Conservation (phyloP, 1,140 invertebrate species). For the Macrobrachium nipponense region DNA sequence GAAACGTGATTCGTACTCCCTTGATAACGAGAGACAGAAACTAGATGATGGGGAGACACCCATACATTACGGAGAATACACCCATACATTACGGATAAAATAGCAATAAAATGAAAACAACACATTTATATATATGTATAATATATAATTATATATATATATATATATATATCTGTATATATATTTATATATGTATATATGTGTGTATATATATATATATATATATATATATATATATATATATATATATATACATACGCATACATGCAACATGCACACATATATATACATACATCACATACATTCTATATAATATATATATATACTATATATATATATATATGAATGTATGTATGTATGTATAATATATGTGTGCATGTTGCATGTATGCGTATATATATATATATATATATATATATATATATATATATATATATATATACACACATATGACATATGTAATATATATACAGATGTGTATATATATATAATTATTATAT, state of each 20-base stretch:
- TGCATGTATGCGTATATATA: not conserved
- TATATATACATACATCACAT: not conserved
- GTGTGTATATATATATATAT: not conserved
- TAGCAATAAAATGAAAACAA: too few species aligned
- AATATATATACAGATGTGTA: not conserved
- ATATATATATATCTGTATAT: not conserved
- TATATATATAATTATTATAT: not conserved
- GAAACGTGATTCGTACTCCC: too few species aligned
- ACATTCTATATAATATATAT: not conserved
- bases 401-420: slow-evolving; percentile 10
- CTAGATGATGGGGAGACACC: too few species aligned
- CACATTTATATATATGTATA: not conserved
- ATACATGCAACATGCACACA: not conserved
- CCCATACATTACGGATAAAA: too few species aligned
- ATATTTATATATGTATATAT: not conserved
- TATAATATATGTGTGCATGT: too few species aligned
- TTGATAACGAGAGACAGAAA: too few species aligned
- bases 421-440: slow-evolving; percentile 6
- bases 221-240: not conserved
- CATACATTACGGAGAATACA: too few species aligned
- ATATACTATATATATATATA: slow-evolving; percentile 10
- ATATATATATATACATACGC: not conserved
- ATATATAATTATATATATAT: not conserved
- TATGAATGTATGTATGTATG: not conserved
- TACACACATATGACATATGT: not conserved